A percentile compares a stretch with the other conserved stretches of the same genome.
phyloP scores from a whole-genome alignment of 1,140 invertebrate species.

The Diuraphis noxia region DNA sequence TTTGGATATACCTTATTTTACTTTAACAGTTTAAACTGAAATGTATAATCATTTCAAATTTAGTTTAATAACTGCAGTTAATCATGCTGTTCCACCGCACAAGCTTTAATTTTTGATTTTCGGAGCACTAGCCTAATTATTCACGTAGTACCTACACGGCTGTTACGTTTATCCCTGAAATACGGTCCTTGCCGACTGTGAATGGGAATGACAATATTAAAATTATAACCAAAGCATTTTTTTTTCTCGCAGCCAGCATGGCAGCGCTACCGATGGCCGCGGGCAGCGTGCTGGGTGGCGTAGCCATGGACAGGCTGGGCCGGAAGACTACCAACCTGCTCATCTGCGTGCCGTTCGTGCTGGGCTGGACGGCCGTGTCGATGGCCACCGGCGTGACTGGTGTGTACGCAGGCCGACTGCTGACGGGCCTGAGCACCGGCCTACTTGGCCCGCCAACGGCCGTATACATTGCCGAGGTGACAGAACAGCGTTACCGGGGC shows the following conservation, averaged over 20 bases:
- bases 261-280: constrained; percentile 66
- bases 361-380: constrained; percentile 71
- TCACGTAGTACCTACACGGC: no score
- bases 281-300: constrained; percentile 66
- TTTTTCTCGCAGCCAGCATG: constrained; percentile 63
- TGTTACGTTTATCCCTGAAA: no score
- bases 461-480: constrained; percentile 62
- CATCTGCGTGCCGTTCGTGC: constrained; percentile 66
- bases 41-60: no score
- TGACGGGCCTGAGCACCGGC: constrained; percentile 68
- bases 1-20: no score
- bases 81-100: no score
- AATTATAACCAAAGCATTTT: no score
- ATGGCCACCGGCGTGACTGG: constrained; percentile 62
- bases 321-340: constrained; percentile 67
- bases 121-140: no score
- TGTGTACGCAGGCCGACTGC: constrained; percentile 69
- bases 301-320: constrained; percentile 71
- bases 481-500: constrained; percentile 61
- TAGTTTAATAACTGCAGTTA: no score
- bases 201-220: background rate
- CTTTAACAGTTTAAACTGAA: no score
- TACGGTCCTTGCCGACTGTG: background rate
- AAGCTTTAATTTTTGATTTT: no score
- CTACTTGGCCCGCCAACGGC: constrained; percentile 63